Percentiles rank a stretch among this genome's conserved stretches.
Evolutionary conservation across 2,888 invertebrate species (phyloP).

Genomic region (Idaea aversata): DNA sequence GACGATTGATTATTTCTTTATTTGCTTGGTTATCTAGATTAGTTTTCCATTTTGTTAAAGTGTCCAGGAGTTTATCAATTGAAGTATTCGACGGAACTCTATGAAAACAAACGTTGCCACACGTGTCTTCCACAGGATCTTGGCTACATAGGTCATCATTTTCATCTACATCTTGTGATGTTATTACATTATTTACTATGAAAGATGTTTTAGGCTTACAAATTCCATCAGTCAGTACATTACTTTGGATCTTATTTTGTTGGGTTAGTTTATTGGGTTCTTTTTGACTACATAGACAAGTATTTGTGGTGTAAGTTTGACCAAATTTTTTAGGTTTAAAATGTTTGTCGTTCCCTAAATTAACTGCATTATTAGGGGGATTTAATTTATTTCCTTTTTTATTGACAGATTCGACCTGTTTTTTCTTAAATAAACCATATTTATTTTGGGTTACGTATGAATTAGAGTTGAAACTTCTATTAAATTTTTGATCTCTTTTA

Average conservation of each 20-base stretch:
- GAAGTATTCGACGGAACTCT: conserved; percentile 64
- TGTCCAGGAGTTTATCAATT: conserved; percentile 56
- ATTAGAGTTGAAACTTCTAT: background rate
- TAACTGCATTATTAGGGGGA: conserved; percentile 14
- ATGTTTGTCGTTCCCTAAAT: conserved; percentile 25
- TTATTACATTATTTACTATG: conserved; percentile 8
- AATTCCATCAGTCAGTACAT: conserved; percentile 9
- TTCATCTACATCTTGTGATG: background rate
- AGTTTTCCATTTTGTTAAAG: conserved; percentile 48
- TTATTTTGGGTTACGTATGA: background rate
- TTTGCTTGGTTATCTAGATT: conserved; percentile 29
- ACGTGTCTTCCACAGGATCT: conserved; percentile 26
- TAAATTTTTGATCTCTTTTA: background rate
- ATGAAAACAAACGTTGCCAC: conserved; percentile 55
- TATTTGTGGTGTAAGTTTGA: conserved; percentile 57
- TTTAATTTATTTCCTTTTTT: conserved; percentile 23
- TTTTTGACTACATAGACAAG: conserved; percentile 56
- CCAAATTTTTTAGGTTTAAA: conserved; percentile 35
- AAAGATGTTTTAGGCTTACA: conserved; percentile 9
- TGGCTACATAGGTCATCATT: conserved; percentile 18
- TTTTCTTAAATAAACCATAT: conserved; percentile 10
- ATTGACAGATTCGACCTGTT: conserved; percentile 7
- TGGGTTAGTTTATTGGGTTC: conserved; percentile 25
- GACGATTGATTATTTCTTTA: conserved; percentile 10
- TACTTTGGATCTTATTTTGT: conserved; percentile 14